Base-by-base conservation (phyloP, 2,797 vertebrate species). In the Coregonus sp. region DNA sequence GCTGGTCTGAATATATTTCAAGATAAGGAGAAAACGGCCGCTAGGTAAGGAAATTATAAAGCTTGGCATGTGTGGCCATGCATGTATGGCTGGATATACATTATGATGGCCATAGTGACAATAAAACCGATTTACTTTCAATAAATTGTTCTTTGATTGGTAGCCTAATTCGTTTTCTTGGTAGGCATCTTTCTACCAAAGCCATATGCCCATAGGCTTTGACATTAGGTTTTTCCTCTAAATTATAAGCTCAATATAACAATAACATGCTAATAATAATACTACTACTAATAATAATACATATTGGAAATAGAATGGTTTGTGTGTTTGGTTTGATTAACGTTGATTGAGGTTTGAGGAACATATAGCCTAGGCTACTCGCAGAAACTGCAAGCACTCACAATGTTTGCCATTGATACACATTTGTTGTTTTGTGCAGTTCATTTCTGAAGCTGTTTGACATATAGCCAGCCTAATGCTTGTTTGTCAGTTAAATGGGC, bases 21-120 rank as follows among this genome's bases (percentile, higher is more conserved):
- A 90, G 89, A 92, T 90, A 93, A 90, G 86, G 89, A 50, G 20
- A 25, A 12, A n/a, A 25, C n/a, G 70, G 90, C 86, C 90, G 90
- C 78, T 72, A 80, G 35, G 71, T 78, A 74, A 78, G 33, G 67
- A 6, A 50, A 70, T 54, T 5, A 69, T 7, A 72, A 35, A 65
- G 81, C 75, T 73, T 73, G 74, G 79, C 76, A 70, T 71, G 72
- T 79, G 72, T 75, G 82, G 78, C 75, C 82, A 76, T 77, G 78
- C 71, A 65, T 77, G 0, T 70, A 79, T 83, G 72, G 83, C 87
- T 81, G 3, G 80, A 78, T 25, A 75, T 73, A 61, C 82, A 78
- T 71, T 76, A 75, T 86, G 40, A 70, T 20, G 67, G 37, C 35
- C 7, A n/a, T 69, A 4, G 18, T 37, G 66, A 69, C 18, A 40